These are phyloP conservation scores for Steatocranus sp. DNA, from an alignment of 2,797 vertebrate genomes.

Conservation along the genomic window DNA sequence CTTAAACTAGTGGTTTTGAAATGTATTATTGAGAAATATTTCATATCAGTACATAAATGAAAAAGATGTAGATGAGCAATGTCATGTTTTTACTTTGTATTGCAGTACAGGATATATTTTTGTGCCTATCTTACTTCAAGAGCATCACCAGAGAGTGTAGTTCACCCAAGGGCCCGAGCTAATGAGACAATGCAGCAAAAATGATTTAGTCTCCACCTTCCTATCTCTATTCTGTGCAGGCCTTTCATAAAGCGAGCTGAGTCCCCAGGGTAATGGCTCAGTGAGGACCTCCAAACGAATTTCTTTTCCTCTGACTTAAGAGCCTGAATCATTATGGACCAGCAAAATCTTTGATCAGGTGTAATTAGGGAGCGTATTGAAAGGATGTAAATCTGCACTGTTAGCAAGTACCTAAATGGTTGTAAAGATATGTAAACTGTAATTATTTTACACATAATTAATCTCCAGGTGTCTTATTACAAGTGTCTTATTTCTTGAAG, in stretches of 20 bases:
- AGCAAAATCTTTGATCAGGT: constrained; percentile 34
- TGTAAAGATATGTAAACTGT: not conserved
- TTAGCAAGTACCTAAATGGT: not conserved
- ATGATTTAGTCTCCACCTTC: constrained; percentile 60
- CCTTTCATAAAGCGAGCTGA: constrained; percentile 51
- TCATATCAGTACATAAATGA: not conserved
- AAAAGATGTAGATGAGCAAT: not conserved
- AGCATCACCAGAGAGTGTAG: constrained; percentile 29
- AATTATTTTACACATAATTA: not conserved
- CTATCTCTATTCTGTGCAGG: constrained; percentile 29
- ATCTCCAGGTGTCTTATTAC: not conserved
- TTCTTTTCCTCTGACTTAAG: constrained; percentile 34
- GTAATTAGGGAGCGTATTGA: constrained; percentile 45
- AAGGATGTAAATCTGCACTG: constrained; percentile 7
- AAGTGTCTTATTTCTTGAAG: not conserved
- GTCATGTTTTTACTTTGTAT: not conserved
- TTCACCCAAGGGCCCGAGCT: constrained; percentile 44
- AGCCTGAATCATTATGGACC: constrained; percentile 46
- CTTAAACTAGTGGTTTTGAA: not conserved
- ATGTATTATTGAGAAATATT: not conserved
- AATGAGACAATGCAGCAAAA: constrained; percentile 61
- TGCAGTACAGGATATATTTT: not conserved
- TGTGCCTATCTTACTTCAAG: constrained; percentile 26
- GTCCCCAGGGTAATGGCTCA: constrained; percentile 39
- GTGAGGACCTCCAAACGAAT: constrained; percentile 48